Evolutionary conservation across 2,797 vertebrate species (phyloP).

Genomic region (Clamator glandarius): DNA sequence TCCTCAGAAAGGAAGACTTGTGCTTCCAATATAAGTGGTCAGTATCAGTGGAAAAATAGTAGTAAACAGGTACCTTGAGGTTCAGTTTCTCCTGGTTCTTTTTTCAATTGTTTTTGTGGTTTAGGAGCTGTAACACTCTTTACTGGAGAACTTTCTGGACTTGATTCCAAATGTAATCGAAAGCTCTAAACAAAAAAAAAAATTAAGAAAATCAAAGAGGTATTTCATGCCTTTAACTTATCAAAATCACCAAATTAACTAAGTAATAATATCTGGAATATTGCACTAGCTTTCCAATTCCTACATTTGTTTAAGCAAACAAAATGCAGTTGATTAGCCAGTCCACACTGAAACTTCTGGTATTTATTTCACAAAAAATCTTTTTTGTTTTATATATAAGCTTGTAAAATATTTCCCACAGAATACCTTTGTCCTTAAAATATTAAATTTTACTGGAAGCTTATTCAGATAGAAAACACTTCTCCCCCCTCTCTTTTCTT

Average conservation of each 20-base stretch:
- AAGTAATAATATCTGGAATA: background rate
- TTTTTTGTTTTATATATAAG: background rate
- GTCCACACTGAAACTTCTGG: background rate
- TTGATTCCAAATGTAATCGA: constrained; percentile 72
- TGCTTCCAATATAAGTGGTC: background rate
- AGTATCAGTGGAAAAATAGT: background rate
- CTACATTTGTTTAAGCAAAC: background rate
- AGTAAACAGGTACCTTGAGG: constrained; percentile 72
- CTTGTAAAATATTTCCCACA: background rate
- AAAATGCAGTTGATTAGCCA: background rate
- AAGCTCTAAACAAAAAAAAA: constrained; percentile 74
- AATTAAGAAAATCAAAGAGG: accelerated
- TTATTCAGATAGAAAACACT: background rate
- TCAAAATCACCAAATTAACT: background rate
- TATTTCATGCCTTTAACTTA: background rate
- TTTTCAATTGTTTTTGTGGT: constrained; percentile 67
- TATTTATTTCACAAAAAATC: background rate
- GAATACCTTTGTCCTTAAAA: background rate
- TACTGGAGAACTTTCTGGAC: constrained; percentile 71
- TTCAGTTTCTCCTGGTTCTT: constrained; percentile 66
- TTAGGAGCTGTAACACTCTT: constrained; percentile 62
- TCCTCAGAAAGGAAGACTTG: background rate
- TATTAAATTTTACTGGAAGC: background rate
- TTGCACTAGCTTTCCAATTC: background rate
- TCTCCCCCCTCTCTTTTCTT: background rate